Evolutionary conservation across 2,113 vertebrate species (phyloP), one percentile per base, ranked within the genome.

Genomic region (Chitala chitala): DNA sequence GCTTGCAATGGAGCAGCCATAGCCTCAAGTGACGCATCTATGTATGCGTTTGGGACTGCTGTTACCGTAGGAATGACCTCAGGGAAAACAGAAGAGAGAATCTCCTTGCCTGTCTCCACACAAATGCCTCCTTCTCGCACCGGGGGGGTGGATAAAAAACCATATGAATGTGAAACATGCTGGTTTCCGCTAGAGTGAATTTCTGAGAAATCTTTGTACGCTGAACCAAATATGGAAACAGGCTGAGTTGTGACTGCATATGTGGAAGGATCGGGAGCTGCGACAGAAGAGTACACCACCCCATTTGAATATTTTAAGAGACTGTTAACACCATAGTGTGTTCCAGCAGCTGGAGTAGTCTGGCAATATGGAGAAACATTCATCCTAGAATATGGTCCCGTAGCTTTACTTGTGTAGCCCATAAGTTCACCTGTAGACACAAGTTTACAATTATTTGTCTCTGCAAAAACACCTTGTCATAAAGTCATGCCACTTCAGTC

Each of bases 181-280:
- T 95, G 93, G 80, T 79, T 93, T 7, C 88, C 90, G 73, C 85
- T 66, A 48, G 88, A 84, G 26, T 89, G 89, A 44, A 90, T 74
- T 58, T 84, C 78, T 73, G 91, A 82, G 38, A 92, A 83, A 81
- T 91, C 91, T 79, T 92, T 89, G 77, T 90, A 84, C 54, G 88
- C 84, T 82, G 93, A 89, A 87, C 91, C 94, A 82, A 98, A 95
- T 86, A 99, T 91, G 58, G 97, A 98, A 77, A 94, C 94, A 0
- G 97, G 96, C 51, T 99, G 97, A 74, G 95, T 99, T 73, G 96
- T 99, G 81, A 99, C 94, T 73, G 95, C 92, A 92, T 94, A 95
- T 0, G 93, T 94, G 31, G 96, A 95, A 79, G 94, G 95, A 73
- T 95, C 78, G 50, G 95, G 94, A 83, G 92, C 92, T 6, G 92